Conservation (phyloP, 2,888 invertebrate species). For the Eilema depressum region DNA sequence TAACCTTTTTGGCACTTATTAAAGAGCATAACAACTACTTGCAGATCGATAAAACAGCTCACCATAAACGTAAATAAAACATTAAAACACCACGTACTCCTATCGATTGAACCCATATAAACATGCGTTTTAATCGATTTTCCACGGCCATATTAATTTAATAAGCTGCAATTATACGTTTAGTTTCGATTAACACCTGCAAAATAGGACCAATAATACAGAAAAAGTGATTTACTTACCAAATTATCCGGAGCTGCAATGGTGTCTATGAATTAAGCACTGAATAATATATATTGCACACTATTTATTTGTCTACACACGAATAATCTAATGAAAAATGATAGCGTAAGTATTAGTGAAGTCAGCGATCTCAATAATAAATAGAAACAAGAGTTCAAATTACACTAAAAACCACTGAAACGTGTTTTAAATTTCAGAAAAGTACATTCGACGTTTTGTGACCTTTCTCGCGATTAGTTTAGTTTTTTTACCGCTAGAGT, state of each 20-base stretch:
- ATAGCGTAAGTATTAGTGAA: slow-evolving; percentile 21
- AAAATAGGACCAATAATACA: slow-evolving; percentile 35
- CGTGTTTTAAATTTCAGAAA: slow-evolving; percentile 44
- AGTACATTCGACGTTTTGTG: slow-evolving; percentile 26
- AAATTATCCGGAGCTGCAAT: slow-evolving; percentile 37
- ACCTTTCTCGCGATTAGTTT: slow-evolving; percentile 24
- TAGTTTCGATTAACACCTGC: slow-evolving; percentile 11
- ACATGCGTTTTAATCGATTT: slow-evolving; percentile 22
- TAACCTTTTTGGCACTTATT: slow-evolving; percentile 21
- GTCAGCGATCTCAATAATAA: slow-evolving; percentile 18
- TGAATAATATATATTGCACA: slow-evolving; percentile 38
- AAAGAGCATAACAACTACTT: slow-evolving; percentile 30
- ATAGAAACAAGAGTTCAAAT: slow-evolving; percentile 26
- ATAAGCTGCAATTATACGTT: not conserved
- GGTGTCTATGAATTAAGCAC: slow-evolving; percentile 35
- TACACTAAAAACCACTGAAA: slow-evolving; percentile 40
- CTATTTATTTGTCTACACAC: slow-evolving; percentile 26
- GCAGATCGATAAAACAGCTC: slow-evolving; percentile 52
- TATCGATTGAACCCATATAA: slow-evolving; percentile 45
- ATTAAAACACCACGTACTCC: slow-evolving; percentile 18
- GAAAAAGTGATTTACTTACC: slow-evolving; percentile 57
- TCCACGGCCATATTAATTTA: not conserved
- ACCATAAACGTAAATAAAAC: slow-evolving; percentile 55
- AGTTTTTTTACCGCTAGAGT: slow-evolving; percentile 12
- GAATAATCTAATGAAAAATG: slow-evolving; percentile 16